Evolutionary conservation across 2,797 vertebrate species (phyloP).

Genomic region (Rhyacichthys aspro): DNA sequence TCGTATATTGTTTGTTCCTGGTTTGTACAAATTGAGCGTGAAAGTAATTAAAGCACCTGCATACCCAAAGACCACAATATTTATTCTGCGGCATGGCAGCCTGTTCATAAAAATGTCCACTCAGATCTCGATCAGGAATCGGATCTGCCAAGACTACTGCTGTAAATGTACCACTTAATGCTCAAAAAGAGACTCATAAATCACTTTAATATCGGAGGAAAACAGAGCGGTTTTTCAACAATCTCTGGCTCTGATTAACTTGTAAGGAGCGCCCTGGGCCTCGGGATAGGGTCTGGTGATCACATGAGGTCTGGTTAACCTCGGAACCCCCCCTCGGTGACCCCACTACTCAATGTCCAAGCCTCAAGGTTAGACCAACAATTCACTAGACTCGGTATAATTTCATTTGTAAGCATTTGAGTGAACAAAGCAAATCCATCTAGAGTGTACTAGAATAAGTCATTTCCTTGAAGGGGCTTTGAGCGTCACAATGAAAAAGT

Average conservation of each 20-base stretch:
- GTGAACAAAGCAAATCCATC: conserved; percentile 17
- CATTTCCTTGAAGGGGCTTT: conserved; percentile 51
- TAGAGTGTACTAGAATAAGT: conserved; percentile 45
- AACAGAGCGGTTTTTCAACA: conserved; percentile 44
- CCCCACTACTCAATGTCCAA: conserved; percentile 11
- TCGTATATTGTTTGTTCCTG: conserved; percentile 56
- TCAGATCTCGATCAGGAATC: conserved; percentile 68
- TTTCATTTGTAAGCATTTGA: conserved; percentile 27
- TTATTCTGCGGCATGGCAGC: conserved; percentile 69
- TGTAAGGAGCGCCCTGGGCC: conserved; percentile 55
- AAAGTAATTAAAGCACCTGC: conserved; percentile 78
- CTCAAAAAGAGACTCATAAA: conserved; percentile 78
- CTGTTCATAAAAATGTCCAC: conserved; percentile 77
- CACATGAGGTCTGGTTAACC: conserved; percentile 66
- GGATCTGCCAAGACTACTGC: conserved; percentile 64
- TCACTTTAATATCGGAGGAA: conserved; percentile 73
- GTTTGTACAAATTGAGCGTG: conserved; percentile 71
- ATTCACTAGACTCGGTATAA: neutral
- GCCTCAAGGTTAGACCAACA: conserved; percentile 29
- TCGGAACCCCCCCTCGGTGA: conserved; percentile 16
- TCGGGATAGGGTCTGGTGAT: conserved; percentile 71
- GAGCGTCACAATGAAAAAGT: conserved; percentile 50
- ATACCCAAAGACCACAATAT: conserved; percentile 65
- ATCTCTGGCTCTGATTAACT: conserved; percentile 81
- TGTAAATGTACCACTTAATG: conserved; percentile 77